phyloP scores from a whole-genome alignment of 2,888 invertebrate species.

The Drosophila rubida region DNA sequence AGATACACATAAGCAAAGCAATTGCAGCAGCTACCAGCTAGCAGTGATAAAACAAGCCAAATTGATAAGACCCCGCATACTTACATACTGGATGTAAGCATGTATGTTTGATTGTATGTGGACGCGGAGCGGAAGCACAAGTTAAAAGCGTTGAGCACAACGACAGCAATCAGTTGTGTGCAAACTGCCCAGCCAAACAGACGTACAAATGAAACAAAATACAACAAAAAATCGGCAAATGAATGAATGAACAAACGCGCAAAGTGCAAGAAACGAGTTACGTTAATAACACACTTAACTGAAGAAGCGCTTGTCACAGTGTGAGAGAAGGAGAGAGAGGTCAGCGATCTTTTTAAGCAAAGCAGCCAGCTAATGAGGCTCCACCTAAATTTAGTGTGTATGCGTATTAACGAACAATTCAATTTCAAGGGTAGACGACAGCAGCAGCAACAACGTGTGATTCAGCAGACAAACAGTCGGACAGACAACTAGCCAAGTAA shows the following conservation, averaged over 20 bases:
- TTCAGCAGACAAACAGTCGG: constrained; percentile 28
- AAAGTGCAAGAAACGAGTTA: constrained; percentile 75
- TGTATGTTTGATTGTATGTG: neutral
- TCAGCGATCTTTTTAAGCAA: constrained; percentile 69
- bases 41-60: constrained; percentile 34
- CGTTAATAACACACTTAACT: constrained; percentile 53
- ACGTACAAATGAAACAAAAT: constrained; percentile 41
- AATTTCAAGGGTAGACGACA: constrained; percentile 64
- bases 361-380: constrained; percentile 40
- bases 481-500: constrained; percentile 33
- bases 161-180: constrained; percentile 57
- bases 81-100: neutral
- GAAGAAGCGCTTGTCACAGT: constrained; percentile 55
- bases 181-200: constrained; percentile 66
- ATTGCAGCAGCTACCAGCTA: constrained; percentile 17
- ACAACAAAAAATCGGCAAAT: constrained; percentile 44
- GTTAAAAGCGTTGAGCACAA: constrained; percentile 54
- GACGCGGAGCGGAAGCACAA: constrained; percentile 37
- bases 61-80: constrained; percentile 39
- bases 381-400: constrained; percentile 16
- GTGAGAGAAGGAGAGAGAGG: constrained; percentile 45
- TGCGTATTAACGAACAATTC: constrained; percentile 37
- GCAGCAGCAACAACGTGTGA: constrained; percentile 44
- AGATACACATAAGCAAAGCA: neutral
- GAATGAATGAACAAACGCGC: constrained; percentile 59